Conservation (phyloP, 2,113 vertebrate species). For the Meriones unguiculatus region DNA sequence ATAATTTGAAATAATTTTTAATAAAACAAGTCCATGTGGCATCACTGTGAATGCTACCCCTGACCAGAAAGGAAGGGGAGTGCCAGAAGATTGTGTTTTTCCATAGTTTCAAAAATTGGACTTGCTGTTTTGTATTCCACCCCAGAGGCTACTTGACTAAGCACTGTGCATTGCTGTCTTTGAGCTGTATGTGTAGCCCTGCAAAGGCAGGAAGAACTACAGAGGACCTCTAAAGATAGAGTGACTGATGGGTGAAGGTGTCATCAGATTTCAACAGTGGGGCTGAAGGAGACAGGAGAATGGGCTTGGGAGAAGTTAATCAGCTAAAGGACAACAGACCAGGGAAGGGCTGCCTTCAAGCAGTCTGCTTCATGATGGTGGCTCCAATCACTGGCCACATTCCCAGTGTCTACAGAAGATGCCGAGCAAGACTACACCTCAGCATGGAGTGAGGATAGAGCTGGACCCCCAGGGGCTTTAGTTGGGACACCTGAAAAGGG, state of each 20-base stretch:
- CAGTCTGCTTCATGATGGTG: not conserved
- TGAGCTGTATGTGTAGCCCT: not conserved
- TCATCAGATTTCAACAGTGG: not conserved
- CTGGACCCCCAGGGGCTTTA: too few relatives aligned
- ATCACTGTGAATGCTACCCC: not conserved
- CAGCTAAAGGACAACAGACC: not conserved
- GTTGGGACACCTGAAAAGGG: not conserved
- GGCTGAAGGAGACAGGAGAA: not conserved
- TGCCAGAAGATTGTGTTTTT: not conserved
- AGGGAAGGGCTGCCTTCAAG: not conserved
- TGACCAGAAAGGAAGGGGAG: not conserved
- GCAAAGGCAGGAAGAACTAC: not conserved
- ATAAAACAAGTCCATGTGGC: too few relatives aligned
- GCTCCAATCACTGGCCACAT: not conserved
- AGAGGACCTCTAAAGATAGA: too few relatives aligned
- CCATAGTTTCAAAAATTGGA: not conserved
- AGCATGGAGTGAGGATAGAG: not conserved
- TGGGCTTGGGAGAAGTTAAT: not conserved
- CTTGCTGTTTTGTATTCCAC: not conserved
- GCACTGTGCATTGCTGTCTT: not conserved
- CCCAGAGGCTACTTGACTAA: not conserved
- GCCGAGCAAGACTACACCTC: not conserved
- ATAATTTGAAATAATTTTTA: not conserved
- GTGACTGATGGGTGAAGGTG: not conserved
- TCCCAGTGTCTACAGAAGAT: not conserved